Conservation (phyloP, 2,797 vertebrate genomes). For the Cichlasoma orientale region DNA sequence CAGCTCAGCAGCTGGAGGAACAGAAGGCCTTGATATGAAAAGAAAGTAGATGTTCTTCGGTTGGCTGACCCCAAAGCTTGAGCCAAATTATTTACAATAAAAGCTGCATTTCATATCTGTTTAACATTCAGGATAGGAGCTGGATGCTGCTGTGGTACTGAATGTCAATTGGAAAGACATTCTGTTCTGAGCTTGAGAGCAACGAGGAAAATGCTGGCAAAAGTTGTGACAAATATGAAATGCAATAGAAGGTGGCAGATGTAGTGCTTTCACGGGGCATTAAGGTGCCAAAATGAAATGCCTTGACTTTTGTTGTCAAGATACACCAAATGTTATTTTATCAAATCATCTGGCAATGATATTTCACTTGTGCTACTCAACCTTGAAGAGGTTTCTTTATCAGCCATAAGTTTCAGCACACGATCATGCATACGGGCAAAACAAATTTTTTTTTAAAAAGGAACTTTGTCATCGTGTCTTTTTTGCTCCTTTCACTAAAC, state of each 20-base stretch:
- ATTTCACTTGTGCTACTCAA: constrained; percentile 26
- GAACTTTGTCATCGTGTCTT: not conserved
- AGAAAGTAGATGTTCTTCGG: constrained; percentile 71
- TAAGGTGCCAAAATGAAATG: constrained; percentile 49
- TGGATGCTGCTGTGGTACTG: constrained; percentile 48
- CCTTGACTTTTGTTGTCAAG: constrained; percentile 75
- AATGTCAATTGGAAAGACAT: constrained; percentile 72
- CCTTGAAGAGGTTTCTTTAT: constrained; percentile 44
- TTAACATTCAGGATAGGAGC: constrained; percentile 78
- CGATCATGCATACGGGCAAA: constrained; percentile 17
- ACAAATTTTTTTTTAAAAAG: not conserved
- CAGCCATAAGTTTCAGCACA: constrained; percentile 10
- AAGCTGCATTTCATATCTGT: constrained; percentile 73
- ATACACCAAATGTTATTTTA: constrained; percentile 62
- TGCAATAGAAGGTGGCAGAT: constrained; percentile 65
- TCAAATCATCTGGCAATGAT: constrained; percentile 40
- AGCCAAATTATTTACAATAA: constrained; percentile 83
- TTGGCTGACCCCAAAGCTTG: constrained; percentile 72
- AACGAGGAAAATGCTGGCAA: constrained; percentile 31
- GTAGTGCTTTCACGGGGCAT: constrained; percentile 49
- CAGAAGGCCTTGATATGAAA: constrained; percentile 75
- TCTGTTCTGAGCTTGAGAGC: constrained; percentile 31
- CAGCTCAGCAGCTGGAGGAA: constrained; percentile 78
- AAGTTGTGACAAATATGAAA: constrained; percentile 53
- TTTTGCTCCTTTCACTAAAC: constrained; percentile 33